Conservation (phyloP, 1,140 invertebrate genomes). For the Marisa cornuarietis region DNA sequence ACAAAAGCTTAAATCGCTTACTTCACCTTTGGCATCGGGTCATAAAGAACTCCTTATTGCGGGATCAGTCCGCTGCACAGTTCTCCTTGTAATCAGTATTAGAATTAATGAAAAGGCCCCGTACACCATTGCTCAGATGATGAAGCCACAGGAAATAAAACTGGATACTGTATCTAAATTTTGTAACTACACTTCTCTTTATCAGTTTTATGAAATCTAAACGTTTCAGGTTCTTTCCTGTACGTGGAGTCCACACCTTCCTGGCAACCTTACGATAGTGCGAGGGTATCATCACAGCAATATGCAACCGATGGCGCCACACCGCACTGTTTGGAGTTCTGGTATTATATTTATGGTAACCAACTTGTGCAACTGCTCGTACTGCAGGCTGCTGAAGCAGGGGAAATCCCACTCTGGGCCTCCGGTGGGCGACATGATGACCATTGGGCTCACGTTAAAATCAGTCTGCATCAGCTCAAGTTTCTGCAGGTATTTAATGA, state of each 20-base stretch:
- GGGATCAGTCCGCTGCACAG: too few relatives aligned
- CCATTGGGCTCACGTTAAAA: neutral
- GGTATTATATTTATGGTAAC: conserved; percentile 23
- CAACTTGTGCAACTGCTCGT: conserved; percentile 21
- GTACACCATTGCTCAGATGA: too few relatives aligned
- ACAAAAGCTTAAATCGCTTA: too few relatives aligned
- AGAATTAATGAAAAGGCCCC: too few relatives aligned
- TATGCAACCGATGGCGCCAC: neutral
- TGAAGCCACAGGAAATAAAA: too few relatives aligned
- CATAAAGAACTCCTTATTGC: too few relatives aligned
- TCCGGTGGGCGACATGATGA: neutral
- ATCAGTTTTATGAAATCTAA: too few relatives aligned
- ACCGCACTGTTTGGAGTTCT: conserved; percentile 19
- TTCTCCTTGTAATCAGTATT: too few relatives aligned
- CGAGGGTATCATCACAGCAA: neutral
- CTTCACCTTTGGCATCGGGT: too few relatives aligned
- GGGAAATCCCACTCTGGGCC: neutral
- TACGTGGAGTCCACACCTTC: neutral
- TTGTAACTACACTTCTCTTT: too few relatives aligned
- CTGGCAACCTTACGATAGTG: neutral
- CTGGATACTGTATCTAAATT: too few relatives aligned
- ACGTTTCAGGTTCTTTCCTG: neutral
- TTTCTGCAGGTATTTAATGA: neutral
- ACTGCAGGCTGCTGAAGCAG: neutral
- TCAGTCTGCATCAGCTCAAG: neutral